These are phyloP conservation scores for Ptychadena robeensis DNA, from an alignment of 2,797 vertebrate genomes.

Conservation along the genomic window DNA sequence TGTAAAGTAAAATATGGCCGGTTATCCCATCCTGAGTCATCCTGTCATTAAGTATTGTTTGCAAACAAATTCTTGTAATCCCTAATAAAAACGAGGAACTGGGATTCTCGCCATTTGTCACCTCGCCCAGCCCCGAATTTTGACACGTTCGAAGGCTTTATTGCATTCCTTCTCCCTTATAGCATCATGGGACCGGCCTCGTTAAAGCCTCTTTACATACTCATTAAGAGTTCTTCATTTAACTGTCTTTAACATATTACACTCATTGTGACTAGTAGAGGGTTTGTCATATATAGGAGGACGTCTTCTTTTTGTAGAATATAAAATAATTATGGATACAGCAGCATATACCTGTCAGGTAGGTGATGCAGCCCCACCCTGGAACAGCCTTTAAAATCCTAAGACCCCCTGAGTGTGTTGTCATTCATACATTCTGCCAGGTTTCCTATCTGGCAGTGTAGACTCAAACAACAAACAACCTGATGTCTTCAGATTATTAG, in stretches of 20 bases:
- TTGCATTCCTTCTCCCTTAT: conserved; percentile 22
- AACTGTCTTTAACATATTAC: neutral
- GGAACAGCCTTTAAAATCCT: neutral
- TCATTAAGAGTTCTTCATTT: conserved; percentile 11
- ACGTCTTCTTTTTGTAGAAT: neutral
- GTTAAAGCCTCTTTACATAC: conserved; percentile 3
- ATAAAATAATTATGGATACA: neutral
- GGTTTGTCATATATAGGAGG: neutral
- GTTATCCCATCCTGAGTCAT: neutral
- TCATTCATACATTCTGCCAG: neutral
- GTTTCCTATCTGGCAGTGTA: neutral
- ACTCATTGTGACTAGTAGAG: neutral
- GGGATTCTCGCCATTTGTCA: conserved; percentile 17
- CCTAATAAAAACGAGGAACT: neutral
- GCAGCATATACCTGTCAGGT: neutral
- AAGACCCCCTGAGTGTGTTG: neutral
- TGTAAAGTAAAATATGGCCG: neutral
- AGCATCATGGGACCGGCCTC: conserved; percentile 4
- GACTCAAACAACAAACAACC: neutral
- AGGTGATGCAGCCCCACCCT: neutral
- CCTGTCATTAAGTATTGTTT: neutral
- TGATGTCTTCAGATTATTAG: neutral
- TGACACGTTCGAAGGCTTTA: conserved; percentile 6
- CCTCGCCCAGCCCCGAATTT: conserved; percentile 3
- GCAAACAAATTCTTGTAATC: neutral